Evolutionary conservation across 1,140 invertebrate species (phyloP), one percentile per base, ranked within the genome.

Genomic region (Chymomyza costata): DNA sequence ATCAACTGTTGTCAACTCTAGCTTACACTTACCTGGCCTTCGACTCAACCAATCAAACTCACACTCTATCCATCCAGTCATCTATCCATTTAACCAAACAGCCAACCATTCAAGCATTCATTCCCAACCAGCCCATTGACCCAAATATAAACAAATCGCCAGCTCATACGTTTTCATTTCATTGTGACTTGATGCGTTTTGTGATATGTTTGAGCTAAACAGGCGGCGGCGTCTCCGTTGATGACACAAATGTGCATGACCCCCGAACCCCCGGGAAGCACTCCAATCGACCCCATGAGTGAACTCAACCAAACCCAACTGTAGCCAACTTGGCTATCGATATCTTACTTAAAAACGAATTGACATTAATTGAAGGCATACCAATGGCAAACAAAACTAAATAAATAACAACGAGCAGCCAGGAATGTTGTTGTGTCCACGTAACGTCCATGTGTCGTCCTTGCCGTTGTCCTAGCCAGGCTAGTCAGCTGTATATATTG

Each of bases 311-410:
- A 3, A 25, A 25, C 21, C 21, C 21, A 25, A 25, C 21, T 28
- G 25, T 10, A 25, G 21, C 21, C 21, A 8, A 8, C n/a, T 25
- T 25, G 21, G 8, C 21, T 38, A 80, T 73, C 73, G 73, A 80
- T 80, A 80, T 65, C 73, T 80, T 80, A 81, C 73, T 80, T 80
- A 80, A 80, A 80, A 80, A 80, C 74, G 74, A 80, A 80, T 80
- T 80, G 73, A 80, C 73, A 80, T 80, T 80, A 80, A 80, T 80
- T 80, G 73, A 80, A 80, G 74, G 64, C 73, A 80, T 70, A 68
- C 68, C 73, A 71, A 80, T 32, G 64, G 68, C 73, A 68, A 80
- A 80, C 60, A 81, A 78, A 73, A 65, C 67, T 80, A 80, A 80
- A 80, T 80, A 80, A 80, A 80, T 80, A 68, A 80, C 68, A 78